Percentiles rank a stretch among this genome's conserved stretches.
Conservation (phyloP, 2,113 vertebrate species). For the Guaruba guarouba region DNA sequence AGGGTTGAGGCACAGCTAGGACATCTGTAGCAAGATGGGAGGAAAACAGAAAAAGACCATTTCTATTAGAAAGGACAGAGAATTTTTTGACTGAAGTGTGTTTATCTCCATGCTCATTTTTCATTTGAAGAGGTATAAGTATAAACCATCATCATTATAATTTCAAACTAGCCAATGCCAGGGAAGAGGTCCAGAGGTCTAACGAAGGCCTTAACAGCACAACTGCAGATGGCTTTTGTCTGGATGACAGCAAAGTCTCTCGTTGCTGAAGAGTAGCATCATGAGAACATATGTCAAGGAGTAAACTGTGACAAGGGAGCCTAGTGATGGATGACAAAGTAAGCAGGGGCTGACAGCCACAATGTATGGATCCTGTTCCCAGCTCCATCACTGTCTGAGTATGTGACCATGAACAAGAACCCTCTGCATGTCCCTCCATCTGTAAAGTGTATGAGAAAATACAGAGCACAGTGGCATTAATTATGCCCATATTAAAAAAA, state of each 20-base stretch:
- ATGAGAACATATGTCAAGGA: background rate
- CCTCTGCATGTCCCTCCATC: background rate
- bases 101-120: background rate
- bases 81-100: background rate
- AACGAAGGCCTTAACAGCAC: background rate
- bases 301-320: background rate
- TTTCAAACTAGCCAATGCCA: background rate
- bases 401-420: background rate
- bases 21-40: background rate
- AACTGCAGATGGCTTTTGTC: constrained; percentile 16
- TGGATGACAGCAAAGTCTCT: background rate
- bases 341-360: background rate
- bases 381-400: background rate
- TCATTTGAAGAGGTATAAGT: constrained; percentile 12
- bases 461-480: background rate
- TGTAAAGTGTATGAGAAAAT: background rate
- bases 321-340: background rate
- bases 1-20: background rate
- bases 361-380: background rate
- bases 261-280: background rate
- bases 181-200: background rate
- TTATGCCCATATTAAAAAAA: background rate
- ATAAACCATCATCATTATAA: background rate
- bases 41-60: background rate
- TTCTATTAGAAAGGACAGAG: background rate